Conservation (phyloP, 1,140 invertebrate genomes). For the Nephila pilipes region DNA sequence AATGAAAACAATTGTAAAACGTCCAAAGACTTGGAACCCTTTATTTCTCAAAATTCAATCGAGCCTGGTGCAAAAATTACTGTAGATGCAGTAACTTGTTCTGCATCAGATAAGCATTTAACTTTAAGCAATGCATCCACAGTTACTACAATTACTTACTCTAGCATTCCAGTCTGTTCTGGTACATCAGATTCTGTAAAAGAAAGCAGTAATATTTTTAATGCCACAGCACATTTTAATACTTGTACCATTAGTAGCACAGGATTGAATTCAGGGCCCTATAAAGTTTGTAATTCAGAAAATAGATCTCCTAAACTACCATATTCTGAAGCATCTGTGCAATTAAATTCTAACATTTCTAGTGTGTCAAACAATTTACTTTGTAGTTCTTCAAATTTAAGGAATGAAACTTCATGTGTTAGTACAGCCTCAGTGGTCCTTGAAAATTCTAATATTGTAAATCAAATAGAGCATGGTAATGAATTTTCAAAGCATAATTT, state of each 20-base stretch:
- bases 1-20: background rate
- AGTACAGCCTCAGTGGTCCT: background rate
- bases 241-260: background rate
- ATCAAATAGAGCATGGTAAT: background rate
- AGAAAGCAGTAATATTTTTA: background rate
- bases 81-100: background rate
- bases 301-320: background rate
- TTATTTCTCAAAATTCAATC: background rate
- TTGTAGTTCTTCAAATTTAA: background rate
- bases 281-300: background rate
- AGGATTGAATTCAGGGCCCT: background rate
- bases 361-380: background rate
- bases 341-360: background rate
- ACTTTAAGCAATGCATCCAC: background rate
- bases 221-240: background rate
- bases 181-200: background rate
- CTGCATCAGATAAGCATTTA: background rate
- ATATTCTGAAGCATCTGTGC: background rate
- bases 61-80: background rate
- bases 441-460: background rate
- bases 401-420: background rate
- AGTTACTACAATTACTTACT: background rate
- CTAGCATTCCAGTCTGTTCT: background rate
- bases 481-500: conserved; percentile 15
- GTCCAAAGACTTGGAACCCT: background rate